Evolutionary conservation across 2,797 vertebrate genomes (phyloP), one percentile per base, ranked within the genome.

Genomic region (Sylvia borin): DNA sequence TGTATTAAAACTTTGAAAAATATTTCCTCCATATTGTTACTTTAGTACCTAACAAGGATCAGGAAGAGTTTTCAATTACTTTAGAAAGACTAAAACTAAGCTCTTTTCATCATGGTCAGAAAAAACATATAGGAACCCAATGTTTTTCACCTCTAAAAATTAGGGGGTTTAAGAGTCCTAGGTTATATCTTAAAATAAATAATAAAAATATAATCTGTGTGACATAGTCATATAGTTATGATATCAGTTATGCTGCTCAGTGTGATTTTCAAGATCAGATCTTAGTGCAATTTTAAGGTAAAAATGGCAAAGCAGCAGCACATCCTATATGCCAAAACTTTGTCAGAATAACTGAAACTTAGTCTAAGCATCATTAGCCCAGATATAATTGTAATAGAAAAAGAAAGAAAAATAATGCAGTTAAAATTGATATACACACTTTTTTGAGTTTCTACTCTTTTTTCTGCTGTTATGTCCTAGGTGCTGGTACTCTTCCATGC

Each of bases 111-210:
- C 57, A 31, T 19, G 3, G 4, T 25, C 55, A 58, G 31, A 75
- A 74, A 67, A 67, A 61, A 32, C 25, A 13, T 11, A 38, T 4
- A 42, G 20, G 10, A 13, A 31, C 16, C 7, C 6, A 34, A n/a
- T 2, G 0, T 2, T 57, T 71, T 79, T 8, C 5, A 40, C 1
- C 3, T 32, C 11, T 67, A 50, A 65, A 74, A 90, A 17, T 62
- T 22, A 13, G 1, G 0, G 0, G 21, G 74, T 84, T 55, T 14
- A 1, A 43, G 68, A 42, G 8, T 27, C 48, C 1, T 42, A 27
- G 0, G 0, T n/a, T 57, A 19, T 42, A 26, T 24, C 36, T 55
- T 34, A 42, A 60, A 58, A 32, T 57, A 68, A 54, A 29, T 58
- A 42, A 29, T 26, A 20, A 62, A 84, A 77, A 26, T 24, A 34